Evolutionary conservation across 53 echinoderm and acorn worm genomes (phyloP), one percentile per base, ranked within the genome.

Genomic region (Temnopleurus reevesii): DNA sequence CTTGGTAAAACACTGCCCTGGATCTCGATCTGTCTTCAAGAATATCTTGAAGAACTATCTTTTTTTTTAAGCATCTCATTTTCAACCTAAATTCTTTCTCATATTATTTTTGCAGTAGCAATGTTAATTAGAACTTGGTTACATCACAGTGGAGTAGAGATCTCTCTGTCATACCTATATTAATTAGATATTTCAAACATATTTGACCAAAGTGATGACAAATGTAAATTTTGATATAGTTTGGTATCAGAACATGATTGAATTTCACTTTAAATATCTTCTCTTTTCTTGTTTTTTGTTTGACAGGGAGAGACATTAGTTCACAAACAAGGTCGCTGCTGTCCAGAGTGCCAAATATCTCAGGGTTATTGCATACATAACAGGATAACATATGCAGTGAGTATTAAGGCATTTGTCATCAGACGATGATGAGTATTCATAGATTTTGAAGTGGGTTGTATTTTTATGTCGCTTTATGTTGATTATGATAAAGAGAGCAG

Each of bases 281-380:
- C 41, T n/a, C 0, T n/a, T 10, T 41, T 71, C 13, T 41, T n/a
- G 7, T 60, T 59, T 53, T 9, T 6, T 8, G 6, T 53, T 28
- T 10, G 8, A 26, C 92, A 99, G 99, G 95, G 95, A 17, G 96
- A 99, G 76, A 90, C 93, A 18, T 55, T 96, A 15, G 58, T 94
- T 23, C 94, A 99, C 53, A 85, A 91, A 76, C 95, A 94, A 12
- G 99, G 96, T 8, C 64, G 94, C 56, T 99, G 99, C 77, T 99
- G 99, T 71, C 94, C 99, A 1, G 95, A 99, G 53, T 99, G 99
- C 90, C 65, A 38, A 1, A 65, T 90, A 21, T 94, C 99, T 26
- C 57, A 86, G 0, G 99, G 99, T 1, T 92, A 92, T 81, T 99
- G 99, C 46, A 89, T 91, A 53, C 92, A 92, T 76, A 86, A 94